Base-by-base conservation (phyloP, 2,797 vertebrate genomes). In the Graptemys geographica region DNA sequence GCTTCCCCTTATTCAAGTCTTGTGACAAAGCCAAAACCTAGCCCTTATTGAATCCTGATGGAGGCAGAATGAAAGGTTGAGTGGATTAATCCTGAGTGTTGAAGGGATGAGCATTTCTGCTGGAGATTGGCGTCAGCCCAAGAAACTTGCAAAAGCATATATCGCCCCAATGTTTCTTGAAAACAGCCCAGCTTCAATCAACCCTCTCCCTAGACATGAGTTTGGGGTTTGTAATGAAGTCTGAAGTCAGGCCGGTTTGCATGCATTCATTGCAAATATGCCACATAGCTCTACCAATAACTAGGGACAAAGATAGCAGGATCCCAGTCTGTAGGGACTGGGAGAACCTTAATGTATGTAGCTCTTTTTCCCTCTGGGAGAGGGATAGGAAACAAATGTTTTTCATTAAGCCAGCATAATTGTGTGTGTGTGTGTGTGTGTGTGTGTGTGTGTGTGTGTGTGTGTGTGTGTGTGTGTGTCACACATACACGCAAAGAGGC, bases 311-410 rank as follows among this genome's bases (percentile, higher is more conserved):
- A 2, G 47, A 41, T 1, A 76, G 79, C 15, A 11, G 47, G 53
- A 59, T 47, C 74, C 56, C 47, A 49, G 44, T 25, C 81, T 51
- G 28, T 19, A 53, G 4, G 69, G 62, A 1, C 2, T 57, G 81
- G 15, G 16, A 69, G 65, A 62, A 33, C 0, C 3, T 47, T 79
- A 49, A 52, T 21, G 1, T 3, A 18, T 21, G 1, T 3, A 18
- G 47, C 11, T 44, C 85, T 37, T 51, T 37, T 4, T n/a, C 55
- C 11, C 28, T 10, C 3, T 51, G 5, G 59, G 74, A 65, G 21
- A 62, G 89, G 88, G 27, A 56, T 44, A 1, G 1, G 65, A 41
- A 59, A 10, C 87, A 93, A 79, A 91, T 90, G 56, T 19, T 49
- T 93, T 89, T 53, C 9, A 8, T 7, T 89, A 56, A n/a, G 31